Base-by-base conservation (phyloP, 37 sponge, comb jelly and placozoan species). In the Axinella damicornis region DNA sequence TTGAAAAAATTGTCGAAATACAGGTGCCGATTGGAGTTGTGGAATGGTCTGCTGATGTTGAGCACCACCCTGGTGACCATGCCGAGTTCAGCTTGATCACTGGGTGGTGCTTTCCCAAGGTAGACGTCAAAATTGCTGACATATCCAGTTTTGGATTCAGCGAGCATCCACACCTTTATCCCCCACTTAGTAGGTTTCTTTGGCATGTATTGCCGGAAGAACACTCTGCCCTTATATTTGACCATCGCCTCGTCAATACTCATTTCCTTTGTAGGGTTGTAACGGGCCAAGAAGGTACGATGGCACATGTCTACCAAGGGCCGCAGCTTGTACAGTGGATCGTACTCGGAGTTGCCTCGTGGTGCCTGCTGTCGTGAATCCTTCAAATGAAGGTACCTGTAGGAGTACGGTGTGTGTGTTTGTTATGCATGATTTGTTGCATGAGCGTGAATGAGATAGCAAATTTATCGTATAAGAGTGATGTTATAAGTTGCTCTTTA, bases 141-240 rank as follows among this genome's bases (percentile, higher is more conserved):
- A 64, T 61, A 78, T 9, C 79, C 79, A 35, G 36, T 65, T 12
- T 64, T 24, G 1, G 79, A 61, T 1, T 78, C 79, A 34, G 65
- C 33, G 13, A 25, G 0, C 35, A 60, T 46, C 62, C 62, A 61
- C 14, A 61, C 25, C 62, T 61, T 61, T 22, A 61, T 27, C 13
- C 62, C 62, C 62, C 62, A 61, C 25, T 61, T 61, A 5, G 62
- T 61, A 2, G 62, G 5, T 25, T 61, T 61, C 5, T 61, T 61
- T 22, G 25, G 62, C 25, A 61, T 61, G 62, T 61, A 61, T 11
- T 68, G 69, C 27, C 27, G 22, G 34, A 34, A 68, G 31, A 31
- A 68, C 2, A 68, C 5, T 30, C 69, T 24, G 20, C 30, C 69
- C 34, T 68, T 68, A 6, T 24, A 68, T 5, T 31, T 24, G 34